Evolutionary conservation across 2,888 invertebrate genomes (phyloP), one percentile per base, ranked within the genome.

Genomic region (Criorhina ranunculi): DNA sequence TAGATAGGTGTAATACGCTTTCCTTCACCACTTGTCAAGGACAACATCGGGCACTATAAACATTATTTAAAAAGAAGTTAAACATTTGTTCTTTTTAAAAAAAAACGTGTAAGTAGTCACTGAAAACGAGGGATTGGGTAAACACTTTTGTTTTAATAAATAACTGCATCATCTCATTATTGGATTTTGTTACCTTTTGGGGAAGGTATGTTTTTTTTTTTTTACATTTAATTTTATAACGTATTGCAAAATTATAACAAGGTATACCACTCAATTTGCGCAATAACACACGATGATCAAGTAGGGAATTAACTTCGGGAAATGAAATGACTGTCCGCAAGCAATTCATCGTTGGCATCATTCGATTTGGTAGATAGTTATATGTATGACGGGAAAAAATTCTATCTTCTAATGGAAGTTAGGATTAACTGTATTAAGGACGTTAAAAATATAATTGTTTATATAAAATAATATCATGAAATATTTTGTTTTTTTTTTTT

Each of bases 11-110:
- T 55, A 55, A 29, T 46, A 76, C 51, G 60, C 66, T 70, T 53
- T 77, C 83, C 76, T 78, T 87, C 89, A 89, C 95, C 94, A 95
- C 93, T 94, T 95, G 93, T 94, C 94, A 93, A 94, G 91, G 93
- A 95, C 95, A 93, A 92, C 93, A 91, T 95, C 95, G 93, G 94
- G 94, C 94, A 93, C 95, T 95, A 95, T 91, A 95, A 94, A 93
- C 78, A 59, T 49, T 62, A 69, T 70, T 79, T 53, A 75, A 80
- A 67, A 85, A 51, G 44, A 69, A 53, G 62, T 69, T 40, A 78
- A 51, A 77, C 8, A 78, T 12, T 42, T 19, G 24, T 24, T 42
- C 49, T 66, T 46, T 29, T 19, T 29, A 5, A 44, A 19, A 29
- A 33, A 8, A 24, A n/a, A 17, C n/a, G 7, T 29, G 12, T 37